These are phyloP conservation scores for Oeneis ivallda DNA, from an alignment of 2,888 invertebrate genomes.

Conservation along the genomic window DNA sequence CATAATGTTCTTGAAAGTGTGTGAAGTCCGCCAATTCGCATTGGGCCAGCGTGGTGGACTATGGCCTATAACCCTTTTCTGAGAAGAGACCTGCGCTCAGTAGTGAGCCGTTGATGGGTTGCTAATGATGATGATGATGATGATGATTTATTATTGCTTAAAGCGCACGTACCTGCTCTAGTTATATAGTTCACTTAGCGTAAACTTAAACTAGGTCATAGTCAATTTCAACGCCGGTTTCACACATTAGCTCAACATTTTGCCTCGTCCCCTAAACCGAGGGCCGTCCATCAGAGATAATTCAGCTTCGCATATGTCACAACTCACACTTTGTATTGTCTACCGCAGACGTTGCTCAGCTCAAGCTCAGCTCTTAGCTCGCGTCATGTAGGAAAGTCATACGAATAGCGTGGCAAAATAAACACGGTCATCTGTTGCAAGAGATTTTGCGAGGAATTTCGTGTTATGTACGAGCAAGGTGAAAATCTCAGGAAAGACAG, in stretches of 20 bases:
- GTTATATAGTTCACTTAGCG: no score
- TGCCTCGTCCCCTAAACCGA: conserved; percentile 7
- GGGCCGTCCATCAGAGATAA: conserved; percentile 20
- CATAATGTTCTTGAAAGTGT: no score
- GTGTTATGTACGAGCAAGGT: background rate
- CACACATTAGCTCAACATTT: conserved; percentile 2
- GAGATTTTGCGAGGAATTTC: conserved; percentile 12
- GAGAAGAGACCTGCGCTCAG: no score
- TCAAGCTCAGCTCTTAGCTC: conserved; percentile 18
- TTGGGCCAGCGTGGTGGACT: no score
- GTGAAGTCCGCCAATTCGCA: no score
- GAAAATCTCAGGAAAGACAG: background rate
- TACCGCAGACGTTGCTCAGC: conserved; percentile 22
- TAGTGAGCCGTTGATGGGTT: no score
- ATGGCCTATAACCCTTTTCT: no score
- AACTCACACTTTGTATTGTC: conserved; percentile 23
- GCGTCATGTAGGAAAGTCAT: conserved; percentile 21
- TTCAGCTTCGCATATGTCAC: conserved; percentile 20
- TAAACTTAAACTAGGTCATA: background rate
- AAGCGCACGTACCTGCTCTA: no score
- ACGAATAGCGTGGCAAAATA: conserved; percentile 17
- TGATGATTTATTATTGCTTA: no score
- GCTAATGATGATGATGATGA: no score
- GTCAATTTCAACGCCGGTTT: background rate
- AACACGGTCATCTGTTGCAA: conserved; percentile 5